These are phyloP conservation scores for Acanthiza pusilla DNA, from an alignment of 2,797 vertebrate species.

Conservation along the genomic window DNA sequence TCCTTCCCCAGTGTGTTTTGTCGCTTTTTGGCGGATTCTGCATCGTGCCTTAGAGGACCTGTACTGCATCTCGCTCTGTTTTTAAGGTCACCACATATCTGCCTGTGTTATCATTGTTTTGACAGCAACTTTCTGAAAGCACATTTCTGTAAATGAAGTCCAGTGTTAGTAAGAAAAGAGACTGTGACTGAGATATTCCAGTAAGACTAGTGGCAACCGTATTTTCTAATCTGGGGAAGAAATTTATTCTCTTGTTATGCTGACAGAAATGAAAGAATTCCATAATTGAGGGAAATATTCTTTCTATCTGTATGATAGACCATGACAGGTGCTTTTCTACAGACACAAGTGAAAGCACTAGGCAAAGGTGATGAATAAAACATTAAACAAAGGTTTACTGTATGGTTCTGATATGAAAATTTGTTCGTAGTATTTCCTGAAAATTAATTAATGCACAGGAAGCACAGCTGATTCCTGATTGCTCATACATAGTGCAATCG, in stretches of 20 bases:
- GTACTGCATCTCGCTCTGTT: not conserved
- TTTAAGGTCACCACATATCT: not conserved
- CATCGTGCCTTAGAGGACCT: not conserved
- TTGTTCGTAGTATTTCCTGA: not conserved
- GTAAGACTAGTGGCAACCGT: not conserved
- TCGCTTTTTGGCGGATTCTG: not conserved
- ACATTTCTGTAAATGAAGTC: not conserved
- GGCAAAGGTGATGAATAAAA: not conserved
- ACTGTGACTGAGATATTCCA: not conserved
- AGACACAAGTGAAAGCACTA: not conserved
- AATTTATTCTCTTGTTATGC: not conserved
- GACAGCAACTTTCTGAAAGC: not conserved
- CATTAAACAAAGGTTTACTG: not conserved
- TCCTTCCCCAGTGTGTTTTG: not conserved
- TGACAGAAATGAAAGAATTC: not conserved
- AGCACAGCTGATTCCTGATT: not conserved
- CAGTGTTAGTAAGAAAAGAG: not conserved
- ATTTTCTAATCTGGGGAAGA: not conserved
- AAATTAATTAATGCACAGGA: not conserved
- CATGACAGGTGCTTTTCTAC: not conserved
- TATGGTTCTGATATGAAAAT: not conserved
- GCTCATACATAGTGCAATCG: not conserved
- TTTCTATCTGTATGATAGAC: not conserved
- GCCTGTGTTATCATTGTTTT: not conserved
- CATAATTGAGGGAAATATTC: not conserved